These are phyloP conservation scores for Pseudomyrmex dendroicus DNA, from an alignment of 1,140 invertebrate genomes.

Conservation along the genomic window DNA sequence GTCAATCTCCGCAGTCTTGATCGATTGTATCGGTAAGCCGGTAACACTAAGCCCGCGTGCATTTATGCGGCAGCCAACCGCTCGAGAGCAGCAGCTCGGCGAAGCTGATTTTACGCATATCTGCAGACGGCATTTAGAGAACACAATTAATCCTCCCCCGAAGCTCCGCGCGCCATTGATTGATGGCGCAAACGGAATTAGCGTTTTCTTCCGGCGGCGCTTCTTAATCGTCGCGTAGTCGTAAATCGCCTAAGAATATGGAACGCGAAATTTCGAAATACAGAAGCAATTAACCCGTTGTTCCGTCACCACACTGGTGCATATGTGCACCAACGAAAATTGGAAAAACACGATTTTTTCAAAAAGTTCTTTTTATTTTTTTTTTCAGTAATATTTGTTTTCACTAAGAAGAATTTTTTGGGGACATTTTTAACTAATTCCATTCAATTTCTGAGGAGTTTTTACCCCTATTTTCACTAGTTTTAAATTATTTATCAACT, in stretches of 20 bases:
- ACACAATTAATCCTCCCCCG: conserved; percentile 11
- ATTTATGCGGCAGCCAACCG: conserved; percentile 25
- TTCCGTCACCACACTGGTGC: too few species aligned
- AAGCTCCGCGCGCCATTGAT: neutral
- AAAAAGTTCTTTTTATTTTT: too few species aligned
- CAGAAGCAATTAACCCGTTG: too few species aligned
- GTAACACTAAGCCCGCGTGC: conserved; percentile 26
- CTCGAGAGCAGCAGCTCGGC: neutral
- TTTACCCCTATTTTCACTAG: too few species aligned
- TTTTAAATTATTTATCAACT: too few species aligned
- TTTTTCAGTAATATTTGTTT: too few species aligned
- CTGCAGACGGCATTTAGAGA: conserved; percentile 10
- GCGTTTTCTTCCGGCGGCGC: neutral
- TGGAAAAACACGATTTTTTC: too few species aligned
- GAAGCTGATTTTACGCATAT: conserved; percentile 31
- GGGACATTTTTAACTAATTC: too few species aligned
- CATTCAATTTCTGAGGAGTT: too few species aligned
- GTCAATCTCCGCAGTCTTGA: conserved; percentile 58
- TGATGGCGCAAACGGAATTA: neutral
- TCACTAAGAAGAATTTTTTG: too few species aligned
- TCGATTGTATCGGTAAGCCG: conserved; percentile 57
- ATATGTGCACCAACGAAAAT: too few species aligned
- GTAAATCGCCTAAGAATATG: too few species aligned
- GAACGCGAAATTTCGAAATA: neutral
- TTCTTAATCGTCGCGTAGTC: neutral